Conservation (phyloP, 2,797 vertebrate species). For the Halcyon chelicuti region DNA sequence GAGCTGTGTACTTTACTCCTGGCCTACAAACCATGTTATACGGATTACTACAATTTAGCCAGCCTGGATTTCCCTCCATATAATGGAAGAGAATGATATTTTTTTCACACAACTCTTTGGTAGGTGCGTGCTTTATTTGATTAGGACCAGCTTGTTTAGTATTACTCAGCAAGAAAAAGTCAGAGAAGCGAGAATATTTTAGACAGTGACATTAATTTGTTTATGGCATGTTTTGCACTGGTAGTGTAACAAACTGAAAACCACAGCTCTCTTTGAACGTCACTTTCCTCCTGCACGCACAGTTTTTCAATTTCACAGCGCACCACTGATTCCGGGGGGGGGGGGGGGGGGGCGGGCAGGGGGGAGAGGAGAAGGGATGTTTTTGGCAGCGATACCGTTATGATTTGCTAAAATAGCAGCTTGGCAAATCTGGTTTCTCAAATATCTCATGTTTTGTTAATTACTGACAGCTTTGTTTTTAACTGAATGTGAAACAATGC, state of each 20-base stretch:
- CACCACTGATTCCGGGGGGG: neutral
- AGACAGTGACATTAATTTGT: neutral
- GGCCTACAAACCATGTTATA: neutral
- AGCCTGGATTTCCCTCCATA: neutral
- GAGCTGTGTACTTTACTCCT: neutral
- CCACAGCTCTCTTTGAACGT: conserved; percentile 28
- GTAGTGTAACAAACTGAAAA: conserved; percentile 21
- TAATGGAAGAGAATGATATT: neutral
- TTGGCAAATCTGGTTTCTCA: conserved; percentile 76
- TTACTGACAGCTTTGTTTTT: conserved; percentile 78
- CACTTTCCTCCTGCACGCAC: conserved; percentile 27
- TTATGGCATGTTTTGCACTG: neutral
- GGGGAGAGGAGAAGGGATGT: conserved; percentile 44
- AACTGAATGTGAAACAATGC: conserved; percentile 75
- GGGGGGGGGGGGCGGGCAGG: neutral
- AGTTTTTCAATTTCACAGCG: conserved; percentile 1
- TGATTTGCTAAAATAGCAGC: conserved; percentile 77
- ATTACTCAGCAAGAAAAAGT: conserved; percentile 20
- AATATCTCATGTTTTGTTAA: conserved; percentile 77
- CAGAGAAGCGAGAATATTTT: neutral
- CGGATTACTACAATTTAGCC: neutral
- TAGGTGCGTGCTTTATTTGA: neutral
- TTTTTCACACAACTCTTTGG: neutral
- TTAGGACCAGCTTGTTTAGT: neutral
- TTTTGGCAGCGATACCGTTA: conserved; percentile 65